A percentile compares a stretch with the other conserved stretches of the same genome.
Evolutionary conservation across 2,113 vertebrate species (phyloP).

Genomic region (Aegotheles bennettii): DNA sequence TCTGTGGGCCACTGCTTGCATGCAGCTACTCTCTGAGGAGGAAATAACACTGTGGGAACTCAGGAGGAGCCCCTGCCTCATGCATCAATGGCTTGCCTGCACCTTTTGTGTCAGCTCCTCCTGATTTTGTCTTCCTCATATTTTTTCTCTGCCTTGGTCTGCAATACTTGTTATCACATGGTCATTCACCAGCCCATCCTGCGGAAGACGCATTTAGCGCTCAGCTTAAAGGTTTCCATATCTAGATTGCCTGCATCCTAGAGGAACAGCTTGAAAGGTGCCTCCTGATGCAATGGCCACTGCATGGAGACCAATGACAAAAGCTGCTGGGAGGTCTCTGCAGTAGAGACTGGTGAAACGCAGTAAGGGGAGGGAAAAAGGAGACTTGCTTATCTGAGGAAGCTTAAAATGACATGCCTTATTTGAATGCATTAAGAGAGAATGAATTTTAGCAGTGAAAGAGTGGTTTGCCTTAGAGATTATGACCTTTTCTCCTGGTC

Average conservation of each 20-base stretch:
- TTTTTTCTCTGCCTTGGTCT: background rate
- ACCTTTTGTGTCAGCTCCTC: background rate
- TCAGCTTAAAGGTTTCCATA: background rate
- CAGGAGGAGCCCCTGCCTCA: background rate
- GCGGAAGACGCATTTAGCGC: background rate
- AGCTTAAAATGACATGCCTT: background rate
- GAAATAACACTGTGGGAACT: background rate
- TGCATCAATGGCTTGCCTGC: background rate
- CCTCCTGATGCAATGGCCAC: background rate
- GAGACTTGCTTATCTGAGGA: background rate
- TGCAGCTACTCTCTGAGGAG: background rate
- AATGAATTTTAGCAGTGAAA: background rate
- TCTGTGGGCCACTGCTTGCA: background rate
- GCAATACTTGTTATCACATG: background rate
- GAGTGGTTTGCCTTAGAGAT: background rate
- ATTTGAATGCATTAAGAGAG: background rate
- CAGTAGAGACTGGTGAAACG: background rate
- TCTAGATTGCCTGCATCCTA: background rate
- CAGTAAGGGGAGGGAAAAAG: rapidly evolving
- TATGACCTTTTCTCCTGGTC: background rate
- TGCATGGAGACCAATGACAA: background rate
- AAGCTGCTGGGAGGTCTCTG: background rate
- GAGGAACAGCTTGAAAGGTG: background rate
- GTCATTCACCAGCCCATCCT: background rate
- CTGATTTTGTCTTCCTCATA: background rate